A percentile compares a stretch with the other conserved stretches of the same genome.
phyloP scores from a whole-genome alignment of 2,113 vertebrate genomes.

The Globicephala melas region DNA sequence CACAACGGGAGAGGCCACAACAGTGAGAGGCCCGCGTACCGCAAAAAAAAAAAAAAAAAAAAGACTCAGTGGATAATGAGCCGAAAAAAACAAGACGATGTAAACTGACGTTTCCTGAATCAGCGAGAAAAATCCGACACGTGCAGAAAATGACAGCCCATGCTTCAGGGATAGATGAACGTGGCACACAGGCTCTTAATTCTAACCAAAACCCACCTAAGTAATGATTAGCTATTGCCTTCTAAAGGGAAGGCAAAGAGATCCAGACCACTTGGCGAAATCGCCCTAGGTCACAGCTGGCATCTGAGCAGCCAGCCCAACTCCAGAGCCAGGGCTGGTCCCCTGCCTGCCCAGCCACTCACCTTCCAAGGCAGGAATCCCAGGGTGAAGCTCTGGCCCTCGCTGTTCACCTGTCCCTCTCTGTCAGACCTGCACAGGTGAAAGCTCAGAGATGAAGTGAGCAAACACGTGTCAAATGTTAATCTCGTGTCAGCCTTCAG shows the following conservation, averaged over 20 bases:
- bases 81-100: not conserved
- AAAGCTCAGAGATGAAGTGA: not conserved
- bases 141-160: not conserved
- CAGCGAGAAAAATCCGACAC: fast-evolving
- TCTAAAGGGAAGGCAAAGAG: not conserved
- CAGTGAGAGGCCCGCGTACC: too few species aligned
- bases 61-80: not conserved
- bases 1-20: too few species aligned
- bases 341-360: not conserved
- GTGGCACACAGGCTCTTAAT: fast-evolving
- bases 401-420: fast-evolving
- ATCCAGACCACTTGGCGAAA: fast-evolving
- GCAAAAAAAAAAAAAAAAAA: not conserved
- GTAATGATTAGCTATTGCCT: not conserved
- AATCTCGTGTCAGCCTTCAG: not conserved
- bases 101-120: too few species aligned
- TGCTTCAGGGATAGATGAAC: fast-evolving
- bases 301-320: fast-evolving
- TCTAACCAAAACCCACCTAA: not conserved
- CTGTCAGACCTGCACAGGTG: not conserved
- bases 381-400: not conserved
- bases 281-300: not conserved
- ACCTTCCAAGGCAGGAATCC: fast-evolving
- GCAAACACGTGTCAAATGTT: not conserved
- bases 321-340: not conserved